These are phyloP conservation scores for Spodoptera littoralis DNA, from an alignment of 2,888 invertebrate species.

Conservation along the genomic window DNA sequence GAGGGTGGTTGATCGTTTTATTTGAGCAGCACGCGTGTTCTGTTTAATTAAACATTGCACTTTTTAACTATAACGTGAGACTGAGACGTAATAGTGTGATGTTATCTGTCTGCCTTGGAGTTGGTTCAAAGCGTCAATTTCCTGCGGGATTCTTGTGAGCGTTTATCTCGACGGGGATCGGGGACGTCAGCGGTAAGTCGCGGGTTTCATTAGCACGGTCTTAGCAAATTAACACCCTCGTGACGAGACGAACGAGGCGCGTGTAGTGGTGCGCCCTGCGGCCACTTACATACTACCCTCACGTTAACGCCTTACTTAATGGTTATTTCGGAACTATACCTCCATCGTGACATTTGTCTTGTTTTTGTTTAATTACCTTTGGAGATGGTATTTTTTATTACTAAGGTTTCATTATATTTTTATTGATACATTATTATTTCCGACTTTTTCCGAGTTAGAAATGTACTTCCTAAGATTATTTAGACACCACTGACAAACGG, in stretches of 20 bases:
- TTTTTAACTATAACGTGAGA: constrained; percentile 57
- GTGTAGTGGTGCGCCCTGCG: constrained; percentile 56
- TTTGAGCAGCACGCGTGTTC: constrained; percentile 70
- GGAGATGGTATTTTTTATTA: too few species aligned
- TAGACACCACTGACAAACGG: too few species aligned
- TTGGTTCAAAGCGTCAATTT: constrained; percentile 83
- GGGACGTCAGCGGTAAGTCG: constrained; percentile 80
- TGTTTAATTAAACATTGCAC: constrained; percentile 67
- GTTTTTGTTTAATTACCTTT: constrained; percentile 34
- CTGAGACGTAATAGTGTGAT: constrained; percentile 64
- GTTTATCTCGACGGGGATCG: constrained; percentile 80
- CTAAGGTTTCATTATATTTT: too few species aligned
- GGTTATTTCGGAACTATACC: constrained; percentile 66
- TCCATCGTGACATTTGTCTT: constrained; percentile 41
- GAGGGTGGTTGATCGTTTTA: constrained; percentile 72
- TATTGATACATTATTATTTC: too few species aligned
- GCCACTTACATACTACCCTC: constrained; percentile 65
- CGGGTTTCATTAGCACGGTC: constrained; percentile 85
- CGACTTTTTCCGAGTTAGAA: too few species aligned
- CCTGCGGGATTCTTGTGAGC: constrained; percentile 82
- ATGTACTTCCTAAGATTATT: too few species aligned
- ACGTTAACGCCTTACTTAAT: constrained; percentile 76
- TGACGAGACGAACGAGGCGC: constrained; percentile 71
- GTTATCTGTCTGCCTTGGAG: constrained; percentile 70
- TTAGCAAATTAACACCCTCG: constrained; percentile 87